Base-by-base conservation (phyloP, 2,113 vertebrate genomes). In the Myiozetetes cayanensis region DNA sequence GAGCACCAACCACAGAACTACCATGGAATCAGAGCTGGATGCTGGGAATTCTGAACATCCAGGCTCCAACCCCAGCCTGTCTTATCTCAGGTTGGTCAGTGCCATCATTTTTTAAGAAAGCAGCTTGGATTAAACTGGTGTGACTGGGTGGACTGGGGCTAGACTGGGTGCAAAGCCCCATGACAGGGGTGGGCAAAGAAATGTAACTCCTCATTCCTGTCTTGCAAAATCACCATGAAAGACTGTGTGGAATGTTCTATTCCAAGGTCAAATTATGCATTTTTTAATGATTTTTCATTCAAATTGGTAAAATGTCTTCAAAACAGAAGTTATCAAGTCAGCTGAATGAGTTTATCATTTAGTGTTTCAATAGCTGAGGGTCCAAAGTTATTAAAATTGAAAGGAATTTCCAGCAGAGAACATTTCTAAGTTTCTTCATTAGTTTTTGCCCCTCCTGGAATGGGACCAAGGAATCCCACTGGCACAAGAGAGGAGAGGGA, bases 71-170 rank as follows among this genome's bases (percentile, higher is more conserved):
- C 15, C 27, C 21, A 52, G 12, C 47, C 47, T 24, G 47, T 44
- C 65, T 52, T 13, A 23, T 4, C 14, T 33, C 30, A 12, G 19
- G 2, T 6, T 1, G 1, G 9, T 8, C 56, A 31, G 33, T 5
- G 27, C 35, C n/a, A 4, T 50, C 24, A 10, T 14, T 59, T 92
- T 12, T 35, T 8, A 27, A 63, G 56, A 11, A 43, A 70, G 35
- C 33, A 63, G 33, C 25, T 35, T 41, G 44, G 18, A 27, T 59
- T 66, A 47, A 59, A 47, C 52, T 66, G 33, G 16, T 30, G 23
- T 11, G 28, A 14, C 24, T 35, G 44, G 20, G 24, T 9, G 44
- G 15, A 27, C 3, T 65, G 35, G 59, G 39, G 59, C 35, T 17
- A 61, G 16, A 25, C 59, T 39, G 59, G 35, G 25, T 62, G 35